phyloP scores from a whole-genome alignment of 2,888 invertebrate species.

The Limnephilus marmoratus region DNA sequence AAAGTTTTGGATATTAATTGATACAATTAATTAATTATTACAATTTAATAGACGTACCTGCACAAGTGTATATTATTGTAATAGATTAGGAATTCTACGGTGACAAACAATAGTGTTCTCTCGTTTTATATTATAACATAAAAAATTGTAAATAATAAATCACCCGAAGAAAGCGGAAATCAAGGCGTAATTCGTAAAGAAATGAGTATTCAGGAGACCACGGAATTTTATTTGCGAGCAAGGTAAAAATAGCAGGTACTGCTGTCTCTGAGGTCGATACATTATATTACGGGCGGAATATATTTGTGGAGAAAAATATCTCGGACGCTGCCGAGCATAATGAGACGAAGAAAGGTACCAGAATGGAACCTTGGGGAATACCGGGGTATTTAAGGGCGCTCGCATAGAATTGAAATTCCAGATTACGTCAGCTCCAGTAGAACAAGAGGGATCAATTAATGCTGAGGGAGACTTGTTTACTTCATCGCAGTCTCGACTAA shows the following conservation, averaged over 20 bases:
- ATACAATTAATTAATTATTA: not conserved
- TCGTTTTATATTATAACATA: not conserved
- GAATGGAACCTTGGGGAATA: constrained; percentile 1
- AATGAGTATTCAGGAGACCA: not conserved
- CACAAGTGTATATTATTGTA: not conserved
- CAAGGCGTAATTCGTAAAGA: not conserved
- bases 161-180: not conserved
- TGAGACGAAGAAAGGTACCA: constrained; percentile 10
- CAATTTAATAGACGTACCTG: not conserved
- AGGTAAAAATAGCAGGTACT: not conserved
- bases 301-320: not conserved
- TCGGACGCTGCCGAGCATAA: constrained; percentile 13
- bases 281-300: not conserved
- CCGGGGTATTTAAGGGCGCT: constrained; percentile 4
- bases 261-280: not conserved
- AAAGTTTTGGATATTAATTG: not conserved
- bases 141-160: not conserved
- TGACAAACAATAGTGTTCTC: not conserved
- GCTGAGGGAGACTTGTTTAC: not conserved
- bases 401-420: constrained; percentile 11
- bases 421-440: constrained; percentile 5
- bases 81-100: not conserved
- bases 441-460: constrained; percentile 7
- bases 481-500: not conserved
- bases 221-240: not conserved